phyloP scores from a whole-genome alignment of 53 echinoderm and acorn worm species.

The Glandiceps talaboti region DNA sequence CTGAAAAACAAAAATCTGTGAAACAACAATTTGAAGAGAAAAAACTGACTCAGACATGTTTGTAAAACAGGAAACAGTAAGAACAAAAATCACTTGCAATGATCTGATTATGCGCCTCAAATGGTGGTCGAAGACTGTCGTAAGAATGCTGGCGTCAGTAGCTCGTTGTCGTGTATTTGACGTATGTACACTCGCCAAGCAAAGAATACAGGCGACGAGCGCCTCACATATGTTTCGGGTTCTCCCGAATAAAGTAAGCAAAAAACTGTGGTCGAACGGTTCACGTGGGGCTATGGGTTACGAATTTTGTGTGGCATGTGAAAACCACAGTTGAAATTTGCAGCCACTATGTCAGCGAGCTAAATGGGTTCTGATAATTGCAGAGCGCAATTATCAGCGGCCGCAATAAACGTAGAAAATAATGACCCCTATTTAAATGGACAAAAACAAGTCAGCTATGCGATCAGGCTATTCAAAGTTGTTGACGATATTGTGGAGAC shows the following conservation, averaged over 20 bases:
- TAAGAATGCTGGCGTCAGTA: slow-evolving; percentile 3
- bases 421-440: background rate
- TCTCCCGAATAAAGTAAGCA: background rate
- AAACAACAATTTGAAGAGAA: background rate
- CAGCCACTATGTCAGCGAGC: background rate
- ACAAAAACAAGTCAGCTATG: background rate
- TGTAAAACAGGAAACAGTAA: background rate
- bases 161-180: slow-evolving; percentile 1
- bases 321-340: background rate
- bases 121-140: background rate
- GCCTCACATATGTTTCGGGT: too few relatives aligned
- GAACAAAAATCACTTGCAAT: too few relatives aligned
- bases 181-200: too few relatives aligned
- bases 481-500: background rate
- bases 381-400: background rate
- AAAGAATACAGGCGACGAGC: too few relatives aligned
- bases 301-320: background rate
- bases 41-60: background rate
- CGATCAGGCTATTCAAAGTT: background rate
- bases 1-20: too few relatives aligned
- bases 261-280: background rate
- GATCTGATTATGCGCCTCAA: background rate
- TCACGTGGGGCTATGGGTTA: background rate
- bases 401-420: background rate
- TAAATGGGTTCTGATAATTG: background rate